Base-by-base conservation (phyloP, 1,140 invertebrate genomes). In the Bacillus rossius region DNA sequence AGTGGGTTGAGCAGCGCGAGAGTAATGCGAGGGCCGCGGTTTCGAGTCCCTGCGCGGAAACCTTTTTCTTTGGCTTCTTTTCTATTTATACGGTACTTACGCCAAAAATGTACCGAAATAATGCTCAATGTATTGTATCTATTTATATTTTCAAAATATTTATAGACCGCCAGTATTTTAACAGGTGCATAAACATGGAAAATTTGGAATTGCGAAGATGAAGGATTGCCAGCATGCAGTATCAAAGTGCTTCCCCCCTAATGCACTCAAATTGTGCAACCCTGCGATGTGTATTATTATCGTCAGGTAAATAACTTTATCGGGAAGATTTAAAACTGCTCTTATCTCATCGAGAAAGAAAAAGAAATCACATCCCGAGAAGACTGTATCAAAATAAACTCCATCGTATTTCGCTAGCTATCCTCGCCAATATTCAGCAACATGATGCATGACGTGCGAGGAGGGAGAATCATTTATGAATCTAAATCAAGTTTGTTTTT, bases 271-370 rank as follows among this genome's bases (percentile, higher is more conserved):
- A 17, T 64, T 1, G 37, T 17, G 16, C 66, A 68, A 45, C 59
- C 61, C 3, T 66, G 61, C 26, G 61, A 68, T 52, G 62, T 65
- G 1, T 68, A 64, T 49, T 67, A 66, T 55, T 65, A 65, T 34
- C n/a, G 60, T 2, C 63, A 68, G 43, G 49, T 67, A 7, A 68
- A 67, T 61, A 62, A 50, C 47, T 64, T 62, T 13, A 47, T 61
- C n/a, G 0, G 59, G 61, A 41, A 42, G 63, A 3, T 57, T n/a
- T n/a, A 65, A 34, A 55, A 65, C 48, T 37, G 34, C 41, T 23
- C 57, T 0, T 16, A 29, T 19, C 26, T 65, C 10, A 16, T 61
- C 2, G 16, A 63, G 55, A 1, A 56, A 2, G 5, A 48, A 22
- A 22, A 59, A 8, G 61, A 63, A 42, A 51, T 63, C 23, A 19